Base-by-base conservation (phyloP, 1,140 invertebrate species). In the Subanguina moxae region DNA sequence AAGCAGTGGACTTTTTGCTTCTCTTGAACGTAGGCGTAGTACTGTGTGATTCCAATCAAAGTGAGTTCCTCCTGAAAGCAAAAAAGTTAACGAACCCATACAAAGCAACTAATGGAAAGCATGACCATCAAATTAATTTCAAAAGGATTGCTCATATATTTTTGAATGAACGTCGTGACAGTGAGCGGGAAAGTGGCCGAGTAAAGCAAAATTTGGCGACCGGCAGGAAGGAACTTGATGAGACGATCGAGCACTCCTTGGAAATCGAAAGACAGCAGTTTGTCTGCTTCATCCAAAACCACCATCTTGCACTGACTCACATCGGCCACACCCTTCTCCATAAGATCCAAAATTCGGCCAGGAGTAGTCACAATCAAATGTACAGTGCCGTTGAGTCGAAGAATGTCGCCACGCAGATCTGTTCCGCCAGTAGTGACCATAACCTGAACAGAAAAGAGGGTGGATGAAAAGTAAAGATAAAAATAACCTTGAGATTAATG, bases 11-110 rank as follows among this genome's bases (percentile, higher is more conserved):
- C 96, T 87, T 99, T 99, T 85, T 99, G 95, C 83, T 93, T 90
- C 87, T 99, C 96, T 86, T 98, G 94, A 72, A 99, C 96, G 88
- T 97, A 99, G 78, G 95, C 96, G 87, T 99, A 99, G 88, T 97
- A 99, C 86, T 99, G 96, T 74, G 96, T 98, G 62, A 99, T 94
- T 84, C 96, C 96, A 85, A 98, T 97, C 46, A 99, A 84, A 70
- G 96, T 99, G 70, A 99, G 86, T 84, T 99, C 96, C 83, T 99
- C 95, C 96, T 38, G 11, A 38, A 38, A 38, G 3, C 3, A n/a
- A n/a, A n/a, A n/a, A n/a, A n/a, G n/a, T n/a, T n/a, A n/a, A n/a
- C n/a, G n/a, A n/a, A n/a, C n/a, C n/a, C n/a, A n/a, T n/a, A n/a
- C n/a, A n/a, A n/a, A n/a, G n/a, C n/a, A n/a, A n/a, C n/a, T n/a